Base-by-base conservation (phyloP, 2,113 vertebrate genomes). In the Ophthalmotilapia sp. region DNA sequence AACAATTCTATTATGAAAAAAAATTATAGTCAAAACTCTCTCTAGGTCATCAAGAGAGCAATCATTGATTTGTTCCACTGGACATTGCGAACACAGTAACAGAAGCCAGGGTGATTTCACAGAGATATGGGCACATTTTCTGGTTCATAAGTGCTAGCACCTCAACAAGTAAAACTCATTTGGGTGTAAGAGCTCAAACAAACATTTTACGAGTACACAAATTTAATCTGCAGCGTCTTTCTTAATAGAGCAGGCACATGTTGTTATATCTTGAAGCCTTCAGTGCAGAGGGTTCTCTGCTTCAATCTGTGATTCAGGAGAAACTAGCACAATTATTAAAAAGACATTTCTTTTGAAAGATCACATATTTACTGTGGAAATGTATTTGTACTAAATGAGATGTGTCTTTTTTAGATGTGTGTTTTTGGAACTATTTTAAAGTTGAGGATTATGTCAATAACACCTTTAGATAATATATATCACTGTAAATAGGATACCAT, bases 71-170 rank as follows among this genome's bases (percentile, higher is more conserved):
- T 89, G 86, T 68, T 91, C 90, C 68, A 79, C 65, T 79, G 88
- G 17, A 89, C 85, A 47, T 14, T 86, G 89, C 55, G 56, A 90
- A 86, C 84, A 83, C 77, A 75, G 68, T 58, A 80, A 73, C 87
- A 85, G 86, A 86, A 88, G 88, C 84, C 77, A 87, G 82, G 75
- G 88, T 89, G 86, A 93, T 91, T 92, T 89, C 90, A 93, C 85
- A 80, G 88, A 91, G 89, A 89, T 88, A 85, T 84, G 83, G 86
- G 83, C 88, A 91, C 82, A 83, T 92, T 93, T 93, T 93, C 86
- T 88, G 85, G 86, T 90, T 88, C 54, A 42, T 89, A 90, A 93
- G 82, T 55, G 54, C 58, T 82, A 79, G 83, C 79, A 79, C 82
- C 77, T 80, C 83, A 92, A 73, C 84, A 90, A 86, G 89, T 85